These are phyloP conservation scores for Clarias magur DNA, from an alignment of 2,113 vertebrate genomes.

Conservation along the genomic window DNA sequence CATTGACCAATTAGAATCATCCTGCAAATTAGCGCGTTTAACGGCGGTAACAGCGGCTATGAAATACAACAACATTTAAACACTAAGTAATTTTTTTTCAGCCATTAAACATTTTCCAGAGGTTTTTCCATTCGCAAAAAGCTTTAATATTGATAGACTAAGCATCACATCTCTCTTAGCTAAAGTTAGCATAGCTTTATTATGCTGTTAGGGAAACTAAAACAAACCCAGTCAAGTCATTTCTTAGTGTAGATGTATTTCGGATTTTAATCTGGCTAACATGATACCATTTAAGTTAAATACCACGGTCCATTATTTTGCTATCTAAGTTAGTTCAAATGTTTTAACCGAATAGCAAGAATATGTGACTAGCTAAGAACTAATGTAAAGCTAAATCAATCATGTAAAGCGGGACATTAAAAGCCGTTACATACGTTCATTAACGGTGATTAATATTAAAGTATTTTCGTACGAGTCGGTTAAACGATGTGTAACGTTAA, in stretches of 20 bases:
- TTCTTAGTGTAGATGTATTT: neutral
- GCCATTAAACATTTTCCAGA: neutral
- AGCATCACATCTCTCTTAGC: neutral
- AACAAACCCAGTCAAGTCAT: neutral
- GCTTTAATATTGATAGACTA: neutral
- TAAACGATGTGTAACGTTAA: neutral
- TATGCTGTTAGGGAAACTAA: neutral
- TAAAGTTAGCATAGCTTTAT: neutral
- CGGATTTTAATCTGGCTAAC: neutral
- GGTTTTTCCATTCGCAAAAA: neutral
- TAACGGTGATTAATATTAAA: neutral
- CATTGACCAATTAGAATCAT: conserved; percentile 1
- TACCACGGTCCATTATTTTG: neutral
- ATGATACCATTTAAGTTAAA: neutral
- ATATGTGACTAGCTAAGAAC: neutral
- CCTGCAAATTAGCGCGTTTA: neutral
- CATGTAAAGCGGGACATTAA: neutral
- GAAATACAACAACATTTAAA: neutral
- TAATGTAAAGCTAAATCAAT: neutral
- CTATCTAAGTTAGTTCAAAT: neutral
- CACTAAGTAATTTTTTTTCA: neutral
- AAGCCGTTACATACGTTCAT: neutral
- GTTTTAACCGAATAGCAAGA: neutral
- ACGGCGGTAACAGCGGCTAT: neutral
- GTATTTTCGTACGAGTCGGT: neutral